These are phyloP conservation scores for Pyrocephalus nanus DNA, from an alignment of 2,797 vertebrate species.

Conservation along the genomic window DNA sequence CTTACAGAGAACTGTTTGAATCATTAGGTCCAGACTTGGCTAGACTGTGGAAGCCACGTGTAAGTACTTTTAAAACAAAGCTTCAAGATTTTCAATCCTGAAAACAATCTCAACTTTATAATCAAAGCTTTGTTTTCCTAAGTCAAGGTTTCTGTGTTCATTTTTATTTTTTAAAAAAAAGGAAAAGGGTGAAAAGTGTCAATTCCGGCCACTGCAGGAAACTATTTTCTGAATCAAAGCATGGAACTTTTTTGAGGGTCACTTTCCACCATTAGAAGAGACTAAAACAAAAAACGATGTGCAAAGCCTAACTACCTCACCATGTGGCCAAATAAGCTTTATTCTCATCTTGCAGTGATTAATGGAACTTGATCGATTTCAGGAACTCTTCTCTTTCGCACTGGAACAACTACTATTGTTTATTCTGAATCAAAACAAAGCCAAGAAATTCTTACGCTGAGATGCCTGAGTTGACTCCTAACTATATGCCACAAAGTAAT, in stretches of 20 bases:
- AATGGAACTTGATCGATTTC: slow-evolving; percentile 38
- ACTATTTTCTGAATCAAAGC: not conserved
- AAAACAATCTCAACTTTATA: not conserved
- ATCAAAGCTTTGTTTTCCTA: not conserved
- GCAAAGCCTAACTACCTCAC: not conserved
- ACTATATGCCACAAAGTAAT: not conserved
- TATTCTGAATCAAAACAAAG: slow-evolving; percentile 23
- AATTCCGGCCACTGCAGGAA: not conserved
- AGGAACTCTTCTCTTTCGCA: not conserved
- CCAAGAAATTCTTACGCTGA: not conserved
- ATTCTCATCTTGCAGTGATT: slow-evolving; percentile 14
- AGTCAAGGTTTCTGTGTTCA: not conserved
- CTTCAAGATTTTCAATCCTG: not conserved
- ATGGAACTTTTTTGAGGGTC: not conserved
- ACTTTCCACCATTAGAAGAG: not conserved
- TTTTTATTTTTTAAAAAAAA: not conserved
- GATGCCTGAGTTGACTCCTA: not conserved
- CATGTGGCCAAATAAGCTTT: not conserved
- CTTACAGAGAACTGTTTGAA: not conserved
- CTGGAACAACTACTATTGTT: not conserved
- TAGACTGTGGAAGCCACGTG: not conserved
- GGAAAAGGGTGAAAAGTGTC: not conserved
- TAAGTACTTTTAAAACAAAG: not conserved
- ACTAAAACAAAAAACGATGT: not conserved
- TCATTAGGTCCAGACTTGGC: not conserved